These are phyloP conservation scores for Cheilosia pagana DNA, from an alignment of 2,888 invertebrate species.

Conservation along the genomic window DNA sequence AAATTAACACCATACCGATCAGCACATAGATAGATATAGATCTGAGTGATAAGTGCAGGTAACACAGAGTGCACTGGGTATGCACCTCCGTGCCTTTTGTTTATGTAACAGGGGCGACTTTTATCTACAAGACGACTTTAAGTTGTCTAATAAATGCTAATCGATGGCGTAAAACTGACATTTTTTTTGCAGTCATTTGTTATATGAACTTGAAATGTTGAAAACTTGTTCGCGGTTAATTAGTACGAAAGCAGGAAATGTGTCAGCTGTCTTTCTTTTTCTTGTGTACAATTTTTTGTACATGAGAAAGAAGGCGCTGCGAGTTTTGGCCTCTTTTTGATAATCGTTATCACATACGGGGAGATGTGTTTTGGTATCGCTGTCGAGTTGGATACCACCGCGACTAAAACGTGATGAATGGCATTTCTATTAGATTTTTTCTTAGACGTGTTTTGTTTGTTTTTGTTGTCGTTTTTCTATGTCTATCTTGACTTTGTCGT, in stretches of 20 bases:
- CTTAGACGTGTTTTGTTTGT: background rate
- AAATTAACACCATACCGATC: slow-evolving; percentile 47
- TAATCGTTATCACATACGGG: background rate
- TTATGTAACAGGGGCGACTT: slow-evolving; percentile 28
- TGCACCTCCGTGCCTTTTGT: background rate
- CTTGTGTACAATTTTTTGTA: background rate
- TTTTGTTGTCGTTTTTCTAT: slow-evolving; percentile 2
- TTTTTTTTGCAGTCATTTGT: slow-evolving; percentile 21
- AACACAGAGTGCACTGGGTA: slow-evolving; percentile 9
- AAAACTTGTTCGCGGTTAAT: slow-evolving; percentile 34
- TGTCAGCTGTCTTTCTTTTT: background rate
- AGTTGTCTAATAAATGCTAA: slow-evolving; percentile 26
- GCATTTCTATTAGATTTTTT: background rate
- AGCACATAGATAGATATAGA: slow-evolving; percentile 17
- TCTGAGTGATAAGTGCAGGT: slow-evolving; percentile 9
- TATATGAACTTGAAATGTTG: slow-evolving; percentile 46
- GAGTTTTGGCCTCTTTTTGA: background rate
- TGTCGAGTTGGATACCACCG: slow-evolving; percentile 7
- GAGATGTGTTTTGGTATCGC: background rate
- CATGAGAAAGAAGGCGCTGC: background rate
- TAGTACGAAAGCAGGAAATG: slow-evolving; percentile 49
- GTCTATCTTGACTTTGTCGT: too few relatives aligned
- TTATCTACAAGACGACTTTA: slow-evolving; percentile 22
- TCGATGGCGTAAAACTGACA: slow-evolving; percentile 8
- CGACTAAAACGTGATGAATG: slow-evolving; percentile 45